Conservation (phyloP, 2,113 vertebrate genomes). For the Vidua chalybeata region DNA sequence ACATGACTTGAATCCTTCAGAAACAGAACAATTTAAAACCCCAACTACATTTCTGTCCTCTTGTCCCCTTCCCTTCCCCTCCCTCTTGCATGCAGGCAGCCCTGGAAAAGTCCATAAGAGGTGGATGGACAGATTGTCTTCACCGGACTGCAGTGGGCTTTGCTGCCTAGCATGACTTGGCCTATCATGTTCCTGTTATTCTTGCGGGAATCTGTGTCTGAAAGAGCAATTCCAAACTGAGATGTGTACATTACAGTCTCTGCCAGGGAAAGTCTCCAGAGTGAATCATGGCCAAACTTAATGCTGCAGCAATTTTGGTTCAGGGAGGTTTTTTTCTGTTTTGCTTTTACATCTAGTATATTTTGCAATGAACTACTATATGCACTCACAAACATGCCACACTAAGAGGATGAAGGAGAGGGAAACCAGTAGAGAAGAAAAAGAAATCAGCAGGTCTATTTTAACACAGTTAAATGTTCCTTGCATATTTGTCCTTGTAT, state of each 20-base stretch:
- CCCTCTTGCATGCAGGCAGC: background rate
- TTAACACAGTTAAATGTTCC: background rate
- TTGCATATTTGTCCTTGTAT: background rate
- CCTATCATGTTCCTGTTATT: slow-evolving; percentile 24
- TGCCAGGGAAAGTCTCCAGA: slow-evolving; percentile 26
- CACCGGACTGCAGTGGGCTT: background rate
- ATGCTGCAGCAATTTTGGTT: background rate
- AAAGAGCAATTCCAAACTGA: slow-evolving; percentile 38
- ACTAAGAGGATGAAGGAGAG: background rate
- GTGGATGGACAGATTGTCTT: background rate
- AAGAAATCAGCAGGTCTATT: background rate
- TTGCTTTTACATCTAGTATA: background rate
- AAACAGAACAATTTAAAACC: background rate
- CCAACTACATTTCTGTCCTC: background rate
- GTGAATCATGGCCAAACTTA: background rate
- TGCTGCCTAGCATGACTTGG: background rate
- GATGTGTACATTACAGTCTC: background rate
- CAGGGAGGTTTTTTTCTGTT: background rate
- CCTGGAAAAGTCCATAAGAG: background rate
- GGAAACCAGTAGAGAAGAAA: background rate
- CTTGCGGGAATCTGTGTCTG: background rate
- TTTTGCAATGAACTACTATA: background rate
- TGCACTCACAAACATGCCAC: background rate
- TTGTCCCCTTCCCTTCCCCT: background rate
- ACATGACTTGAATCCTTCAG: background rate